Evolutionary conservation across 30 jellyfish, hydroid and myxozoan genomes (phyloP), one percentile per base, ranked within the genome.

Genomic region (Rhopilema esculentum): DNA sequence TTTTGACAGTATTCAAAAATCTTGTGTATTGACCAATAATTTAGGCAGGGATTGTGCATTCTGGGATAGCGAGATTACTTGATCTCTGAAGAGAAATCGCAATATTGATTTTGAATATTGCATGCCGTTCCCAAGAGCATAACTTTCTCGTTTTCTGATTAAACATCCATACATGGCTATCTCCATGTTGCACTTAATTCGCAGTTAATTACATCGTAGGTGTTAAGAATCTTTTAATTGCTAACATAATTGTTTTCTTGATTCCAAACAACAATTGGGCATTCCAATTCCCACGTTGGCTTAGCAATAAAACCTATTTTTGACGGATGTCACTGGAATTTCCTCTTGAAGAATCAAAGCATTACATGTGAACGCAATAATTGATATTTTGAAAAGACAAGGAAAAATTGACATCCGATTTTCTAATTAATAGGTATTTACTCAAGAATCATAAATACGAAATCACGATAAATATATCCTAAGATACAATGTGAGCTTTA

Each of bases 231-330:
- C 49, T 48, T 33, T 15, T 48, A 73, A 73, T 73, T 73, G 19
- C 84, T 19, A 22, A 1, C 16, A 12, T 73, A 25, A 73, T 73
- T 23, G n/a, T 40, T 40, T 40, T 40, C 57, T 40, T 40, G 57
- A 6, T 12, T 40, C 69, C 84, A 73, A 73, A 73, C 69, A 73
- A 73, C 84, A 21, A 15, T 15, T 26, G 19, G 24, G 20, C 16
- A 40, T 16, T 48, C 20, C 48, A 40, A 73, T 78, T 78, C 88
- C 88, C 88, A 78, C 88, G 88, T 78, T 78, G 79, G 21, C 20
- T 16, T 68, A 20, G 88, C 66, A 57, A 78, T 78, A 53, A 78
- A 78, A 77, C 15, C 69, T 78, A 78, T 78, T 78, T 78, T 78
- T 23, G 88, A 19, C 79, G 29, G 16, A 78, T 78, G 67, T 78